A percentile compares a stretch with the other conserved stretches of the same genome.
Evolutionary conservation across 2,888 invertebrate species (phyloP).

Genomic region (Pyrochroa serraticornis): DNA sequence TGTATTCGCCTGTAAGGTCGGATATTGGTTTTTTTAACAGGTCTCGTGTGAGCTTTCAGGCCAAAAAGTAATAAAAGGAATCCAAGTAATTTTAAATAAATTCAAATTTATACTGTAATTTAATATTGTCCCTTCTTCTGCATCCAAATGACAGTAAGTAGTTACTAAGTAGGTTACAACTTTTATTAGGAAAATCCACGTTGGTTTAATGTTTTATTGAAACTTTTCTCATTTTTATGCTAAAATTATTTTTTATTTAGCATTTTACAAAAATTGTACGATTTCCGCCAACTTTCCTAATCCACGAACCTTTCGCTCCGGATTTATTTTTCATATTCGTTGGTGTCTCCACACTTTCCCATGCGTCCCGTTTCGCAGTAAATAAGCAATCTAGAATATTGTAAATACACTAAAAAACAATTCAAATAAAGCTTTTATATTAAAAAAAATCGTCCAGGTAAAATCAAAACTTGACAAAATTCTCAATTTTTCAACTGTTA

Average conservation of each 20-base stretch:
- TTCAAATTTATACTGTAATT: conserved; percentile 41
- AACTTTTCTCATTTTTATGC: conserved; percentile 38
- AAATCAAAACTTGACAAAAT: too few relatives aligned
- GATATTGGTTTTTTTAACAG: conserved; percentile 19
- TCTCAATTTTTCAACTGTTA: too few relatives aligned
- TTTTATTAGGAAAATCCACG: conserved; percentile 32
- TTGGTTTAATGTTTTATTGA: conserved; percentile 26
- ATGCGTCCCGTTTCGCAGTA: neutral
- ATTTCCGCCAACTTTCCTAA: conserved; percentile 12
- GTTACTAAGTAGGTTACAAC: conserved; percentile 37
- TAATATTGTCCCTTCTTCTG: conserved; percentile 34
- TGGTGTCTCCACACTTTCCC: neutral
- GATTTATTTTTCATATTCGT: conserved; percentile 14
- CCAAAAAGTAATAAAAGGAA: conserved; percentile 36
- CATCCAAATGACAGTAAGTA: conserved; percentile 38
- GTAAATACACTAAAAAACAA: neutral
- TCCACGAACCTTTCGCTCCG: conserved; percentile 8
- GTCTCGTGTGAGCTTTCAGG: conserved; percentile 25
- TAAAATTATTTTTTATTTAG: conserved; percentile 29
- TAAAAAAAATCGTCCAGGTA: too few relatives aligned
- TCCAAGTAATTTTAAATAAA: conserved; percentile 36
- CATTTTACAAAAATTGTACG: conserved; percentile 10
- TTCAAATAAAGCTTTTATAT: too few relatives aligned
- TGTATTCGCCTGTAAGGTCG: conserved; percentile 15
- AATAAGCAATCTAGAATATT: neutral